Conservation (phyloP, 2,888 invertebrate species). For the Heliconius cydno region DNA sequence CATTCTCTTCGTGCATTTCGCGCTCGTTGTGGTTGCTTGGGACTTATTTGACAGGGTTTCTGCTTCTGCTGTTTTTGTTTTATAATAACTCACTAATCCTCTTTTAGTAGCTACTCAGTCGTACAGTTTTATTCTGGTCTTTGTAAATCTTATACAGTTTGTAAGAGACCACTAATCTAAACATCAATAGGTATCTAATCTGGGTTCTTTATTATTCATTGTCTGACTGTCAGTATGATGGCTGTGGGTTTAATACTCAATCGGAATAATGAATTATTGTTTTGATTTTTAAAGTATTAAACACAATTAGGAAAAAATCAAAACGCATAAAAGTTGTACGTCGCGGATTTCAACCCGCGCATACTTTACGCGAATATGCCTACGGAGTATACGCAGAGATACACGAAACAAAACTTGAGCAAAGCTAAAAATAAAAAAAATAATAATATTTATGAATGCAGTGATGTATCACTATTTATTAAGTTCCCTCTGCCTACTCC, state of each 20-base stretch:
- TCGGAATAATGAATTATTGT: too few relatives aligned
- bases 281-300: too few relatives aligned
- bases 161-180: neutral
- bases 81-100: neutral
- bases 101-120: neutral
- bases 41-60: neutral
- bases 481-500: neutral
- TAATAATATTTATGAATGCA: neutral
- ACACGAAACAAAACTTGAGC: too few relatives aligned
- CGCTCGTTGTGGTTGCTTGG: constrained; percentile 6
- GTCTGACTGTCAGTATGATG: too few relatives aligned
- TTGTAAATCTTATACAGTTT: neutral
- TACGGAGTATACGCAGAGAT: too few relatives aligned
- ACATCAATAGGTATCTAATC: neutral
- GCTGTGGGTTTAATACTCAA: too few relatives aligned
- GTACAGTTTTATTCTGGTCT: neutral
- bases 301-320: too few relatives aligned
- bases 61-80: neutral
- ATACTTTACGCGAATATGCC: too few relatives aligned
- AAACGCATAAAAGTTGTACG: too few relatives aligned
- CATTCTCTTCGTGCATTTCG: constrained; percentile 11
- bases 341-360: too few relatives aligned
- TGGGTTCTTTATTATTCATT: too few relatives aligned
- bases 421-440: neutral
- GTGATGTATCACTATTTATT: neutral